These are phyloP conservation scores for Eulemur macaco DNA, from an alignment of 2,113 vertebrate species.

Conservation along the genomic window DNA sequence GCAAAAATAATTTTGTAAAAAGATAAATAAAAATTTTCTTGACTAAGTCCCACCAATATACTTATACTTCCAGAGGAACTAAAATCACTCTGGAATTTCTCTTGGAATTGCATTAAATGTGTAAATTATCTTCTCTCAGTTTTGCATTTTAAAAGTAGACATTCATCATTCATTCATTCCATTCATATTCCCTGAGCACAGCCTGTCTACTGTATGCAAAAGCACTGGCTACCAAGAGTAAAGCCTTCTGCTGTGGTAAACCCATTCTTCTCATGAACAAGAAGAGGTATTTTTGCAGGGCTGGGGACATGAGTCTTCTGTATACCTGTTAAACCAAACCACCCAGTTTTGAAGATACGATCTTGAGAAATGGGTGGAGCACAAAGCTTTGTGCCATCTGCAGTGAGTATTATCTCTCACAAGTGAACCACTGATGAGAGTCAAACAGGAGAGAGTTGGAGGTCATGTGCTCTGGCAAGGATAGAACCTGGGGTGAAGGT, in stretches of 20 bases:
- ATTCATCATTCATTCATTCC: neutral
- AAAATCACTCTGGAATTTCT: neutral
- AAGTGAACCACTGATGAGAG: neutral
- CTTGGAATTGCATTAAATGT: neutral
- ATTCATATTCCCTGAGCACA: neutral
- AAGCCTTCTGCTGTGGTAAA: neutral
- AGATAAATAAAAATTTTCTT: neutral
- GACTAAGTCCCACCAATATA: neutral
- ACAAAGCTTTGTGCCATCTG: neutral
- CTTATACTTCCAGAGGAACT: neutral
- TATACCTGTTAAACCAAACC: neutral
- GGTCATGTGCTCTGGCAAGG: neutral
- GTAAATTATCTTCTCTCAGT: neutral
- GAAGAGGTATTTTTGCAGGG: neutral
- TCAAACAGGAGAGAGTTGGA: neutral
- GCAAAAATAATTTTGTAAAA: neutral
- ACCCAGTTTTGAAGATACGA: neutral
- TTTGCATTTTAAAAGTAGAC: neutral
- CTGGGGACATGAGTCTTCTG: neutral
- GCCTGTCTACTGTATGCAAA: neutral
- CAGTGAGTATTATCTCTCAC: neutral
- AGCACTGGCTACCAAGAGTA: neutral
- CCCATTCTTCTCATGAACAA: neutral
- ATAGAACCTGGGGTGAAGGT: neutral
- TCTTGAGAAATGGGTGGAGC: neutral